Percentiles rank a stretch among this genome's conserved stretches.
phyloP scores from a whole-genome alignment of 2,888 invertebrate genomes.

The Malthinus seriepunctatus region DNA sequence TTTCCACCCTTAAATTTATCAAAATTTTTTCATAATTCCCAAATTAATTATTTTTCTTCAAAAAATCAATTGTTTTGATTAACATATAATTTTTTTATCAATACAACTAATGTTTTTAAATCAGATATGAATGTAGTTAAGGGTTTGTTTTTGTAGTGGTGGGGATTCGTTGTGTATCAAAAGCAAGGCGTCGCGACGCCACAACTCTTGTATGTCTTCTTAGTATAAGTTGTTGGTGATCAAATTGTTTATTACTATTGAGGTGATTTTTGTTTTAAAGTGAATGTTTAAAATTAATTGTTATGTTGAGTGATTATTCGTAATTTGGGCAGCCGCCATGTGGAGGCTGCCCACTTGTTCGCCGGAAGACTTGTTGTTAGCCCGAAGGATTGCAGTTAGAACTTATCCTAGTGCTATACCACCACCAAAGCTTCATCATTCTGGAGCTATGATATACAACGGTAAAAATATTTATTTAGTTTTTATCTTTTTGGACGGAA shows the following conservation, averaged over 20 bases:
- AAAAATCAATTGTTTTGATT: neutral
- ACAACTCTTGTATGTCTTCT: slow-evolving; percentile 32
- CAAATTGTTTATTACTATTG: neutral
- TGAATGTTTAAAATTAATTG: neutral
- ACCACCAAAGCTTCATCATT: slow-evolving; percentile 56
- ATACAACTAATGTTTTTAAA: neutral
- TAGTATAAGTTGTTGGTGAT: neutral
- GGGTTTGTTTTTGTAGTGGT: slow-evolving; percentile 23
- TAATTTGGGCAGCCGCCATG: slow-evolving; percentile 47
- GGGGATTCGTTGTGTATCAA: slow-evolving; percentile 28
- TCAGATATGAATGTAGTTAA: neutral
- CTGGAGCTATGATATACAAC: slow-evolving; percentile 60
- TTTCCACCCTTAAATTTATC: too few species aligned
- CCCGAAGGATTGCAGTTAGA: slow-evolving; percentile 50
- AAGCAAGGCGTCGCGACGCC: slow-evolving; percentile 32
- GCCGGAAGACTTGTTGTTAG: slow-evolving; percentile 54
- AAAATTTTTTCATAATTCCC: neutral
- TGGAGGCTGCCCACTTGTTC: slow-evolving; percentile 56
- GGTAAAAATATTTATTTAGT: slow-evolving; percentile 48
- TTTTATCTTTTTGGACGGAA: too few species aligned
- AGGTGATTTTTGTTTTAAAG: neutral
- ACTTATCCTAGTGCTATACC: slow-evolving; percentile 53
- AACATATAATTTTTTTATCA: too few species aligned
- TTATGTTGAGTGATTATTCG: slow-evolving; percentile 16
- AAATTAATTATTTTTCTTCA: neutral